These are phyloP conservation scores for Pituophis catenifer DNA, from an alignment of 2,113 vertebrate species.

Conservation along the genomic window DNA sequence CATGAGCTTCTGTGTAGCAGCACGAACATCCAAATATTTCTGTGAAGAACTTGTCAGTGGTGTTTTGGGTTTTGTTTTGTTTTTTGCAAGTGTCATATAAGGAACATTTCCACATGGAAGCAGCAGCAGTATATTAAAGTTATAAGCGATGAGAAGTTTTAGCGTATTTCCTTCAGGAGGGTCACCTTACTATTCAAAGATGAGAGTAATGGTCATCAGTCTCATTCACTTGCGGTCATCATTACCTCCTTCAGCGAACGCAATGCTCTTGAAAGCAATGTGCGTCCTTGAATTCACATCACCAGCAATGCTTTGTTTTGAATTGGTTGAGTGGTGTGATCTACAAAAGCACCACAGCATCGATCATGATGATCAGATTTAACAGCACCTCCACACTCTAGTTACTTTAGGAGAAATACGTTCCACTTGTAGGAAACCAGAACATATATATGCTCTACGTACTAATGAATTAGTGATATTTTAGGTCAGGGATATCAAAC, in stretches of 20 bases:
- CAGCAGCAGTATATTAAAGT: not conserved
- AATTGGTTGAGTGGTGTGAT: not conserved
- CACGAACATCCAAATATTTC: conserved; percentile 17
- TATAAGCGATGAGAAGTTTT: not conserved
- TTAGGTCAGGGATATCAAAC: too few species aligned
- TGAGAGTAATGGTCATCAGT: not conserved
- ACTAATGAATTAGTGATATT: not conserved
- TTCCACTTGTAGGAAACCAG: not conserved
- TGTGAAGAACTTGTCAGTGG: not conserved
- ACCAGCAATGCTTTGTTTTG: not conserved
- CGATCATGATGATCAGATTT: not conserved
- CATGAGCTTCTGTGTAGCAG: conserved; percentile 21
- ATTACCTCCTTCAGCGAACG: too few species aligned
- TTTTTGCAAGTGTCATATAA: not conserved
- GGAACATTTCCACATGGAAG: not conserved
- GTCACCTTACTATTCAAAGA: not conserved
- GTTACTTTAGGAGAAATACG: not conserved
- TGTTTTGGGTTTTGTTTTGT: too few species aligned
- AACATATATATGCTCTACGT: not conserved
- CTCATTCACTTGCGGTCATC: not conserved
- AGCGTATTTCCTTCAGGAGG: not conserved
- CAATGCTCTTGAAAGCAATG: too few species aligned
- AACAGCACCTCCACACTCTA: not conserved
- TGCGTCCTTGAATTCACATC: not conserved
- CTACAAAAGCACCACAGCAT: not conserved